Conservation (phyloP, 2,113 vertebrate genomes). For the Melozone crissalis region DNA sequence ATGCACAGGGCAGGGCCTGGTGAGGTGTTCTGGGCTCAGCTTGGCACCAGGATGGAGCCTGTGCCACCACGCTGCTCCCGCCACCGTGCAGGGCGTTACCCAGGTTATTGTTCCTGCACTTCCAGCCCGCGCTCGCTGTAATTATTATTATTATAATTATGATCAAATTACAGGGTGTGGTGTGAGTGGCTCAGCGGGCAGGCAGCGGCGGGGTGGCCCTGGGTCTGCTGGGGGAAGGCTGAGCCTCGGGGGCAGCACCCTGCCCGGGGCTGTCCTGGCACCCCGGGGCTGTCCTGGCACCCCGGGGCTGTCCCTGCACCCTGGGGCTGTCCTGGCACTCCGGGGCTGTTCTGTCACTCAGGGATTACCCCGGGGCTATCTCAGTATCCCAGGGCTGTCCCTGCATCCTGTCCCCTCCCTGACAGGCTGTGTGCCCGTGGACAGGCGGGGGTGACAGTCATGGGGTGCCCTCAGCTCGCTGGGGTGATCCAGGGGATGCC, state of each 20-base stretch:
- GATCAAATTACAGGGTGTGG: neutral
- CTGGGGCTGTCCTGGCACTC: neutral
- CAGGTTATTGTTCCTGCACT: neutral
- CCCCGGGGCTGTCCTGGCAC: neutral
- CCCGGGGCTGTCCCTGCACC: too few relatives aligned
- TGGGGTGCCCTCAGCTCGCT: neutral
- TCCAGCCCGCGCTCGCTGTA: neutral
- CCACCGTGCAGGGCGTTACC: neutral
- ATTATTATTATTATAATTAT: constrained; percentile 24
- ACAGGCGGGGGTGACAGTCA: neutral
- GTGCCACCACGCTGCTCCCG: accelerated
- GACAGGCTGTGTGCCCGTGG: neutral
- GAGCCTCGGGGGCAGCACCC: neutral
- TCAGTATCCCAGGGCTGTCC: too few relatives aligned
- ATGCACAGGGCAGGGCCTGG: accelerated
- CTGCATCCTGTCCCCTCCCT: neutral
- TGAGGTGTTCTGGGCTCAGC: neutral
- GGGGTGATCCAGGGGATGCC: neutral
- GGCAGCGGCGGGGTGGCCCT: neutral
- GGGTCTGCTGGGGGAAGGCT: neutral
- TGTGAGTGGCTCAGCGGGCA: neutral
- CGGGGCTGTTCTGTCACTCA: neutral
- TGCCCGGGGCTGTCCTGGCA: neutral
- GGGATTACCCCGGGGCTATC: neutral
- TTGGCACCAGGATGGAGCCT: neutral